Conservation (phyloP, 2,797 vertebrate genomes). For the Sebastes itinus region DNA sequence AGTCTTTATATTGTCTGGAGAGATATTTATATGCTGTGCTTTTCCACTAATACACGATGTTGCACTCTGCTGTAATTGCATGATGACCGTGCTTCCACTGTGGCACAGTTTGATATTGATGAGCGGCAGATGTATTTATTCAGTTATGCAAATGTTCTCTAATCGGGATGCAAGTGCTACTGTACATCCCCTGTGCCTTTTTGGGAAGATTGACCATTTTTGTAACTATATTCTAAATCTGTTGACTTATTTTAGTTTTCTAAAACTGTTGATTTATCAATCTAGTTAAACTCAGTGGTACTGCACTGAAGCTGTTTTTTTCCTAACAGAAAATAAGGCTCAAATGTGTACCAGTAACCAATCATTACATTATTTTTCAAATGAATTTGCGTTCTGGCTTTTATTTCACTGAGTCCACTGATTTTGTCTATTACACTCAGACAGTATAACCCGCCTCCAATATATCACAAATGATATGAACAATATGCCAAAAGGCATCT, state of each 20-base stretch:
- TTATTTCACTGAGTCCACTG: slow-evolving; percentile 20
- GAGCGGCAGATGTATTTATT: slow-evolving; percentile 81
- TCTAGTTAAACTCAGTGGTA: slow-evolving; percentile 46
- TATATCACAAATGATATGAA: not conserved
- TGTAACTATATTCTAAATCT: slow-evolving; percentile 51
- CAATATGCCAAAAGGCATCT: too few species aligned
- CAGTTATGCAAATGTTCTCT: slow-evolving; percentile 75
- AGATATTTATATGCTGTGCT: slow-evolving; percentile 72
- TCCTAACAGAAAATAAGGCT: slow-evolving; percentile 39
- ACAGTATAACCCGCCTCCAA: not conserved
- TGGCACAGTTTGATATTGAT: slow-evolving; percentile 67
- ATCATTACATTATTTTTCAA: slow-evolving; percentile 67
- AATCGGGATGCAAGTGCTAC: slow-evolving; percentile 46
- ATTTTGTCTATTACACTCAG: not conserved
- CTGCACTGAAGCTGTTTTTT: slow-evolving; percentile 61
- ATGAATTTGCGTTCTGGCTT: slow-evolving; percentile 28
- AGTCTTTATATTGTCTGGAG: slow-evolving; percentile 67
- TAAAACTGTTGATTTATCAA: slow-evolving; percentile 39
- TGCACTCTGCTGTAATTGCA: slow-evolving; percentile 73
- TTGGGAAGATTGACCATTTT: slow-evolving; percentile 57
- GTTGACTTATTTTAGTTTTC: slow-evolving; percentile 47
- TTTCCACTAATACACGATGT: slow-evolving; percentile 66
- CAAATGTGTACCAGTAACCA: slow-evolving; percentile 58
- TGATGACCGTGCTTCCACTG: slow-evolving; percentile 62
- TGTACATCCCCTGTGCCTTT: slow-evolving; percentile 76